Conservation (phyloP, 2,888 invertebrate genomes). For the Xylota sylvarum region DNA sequence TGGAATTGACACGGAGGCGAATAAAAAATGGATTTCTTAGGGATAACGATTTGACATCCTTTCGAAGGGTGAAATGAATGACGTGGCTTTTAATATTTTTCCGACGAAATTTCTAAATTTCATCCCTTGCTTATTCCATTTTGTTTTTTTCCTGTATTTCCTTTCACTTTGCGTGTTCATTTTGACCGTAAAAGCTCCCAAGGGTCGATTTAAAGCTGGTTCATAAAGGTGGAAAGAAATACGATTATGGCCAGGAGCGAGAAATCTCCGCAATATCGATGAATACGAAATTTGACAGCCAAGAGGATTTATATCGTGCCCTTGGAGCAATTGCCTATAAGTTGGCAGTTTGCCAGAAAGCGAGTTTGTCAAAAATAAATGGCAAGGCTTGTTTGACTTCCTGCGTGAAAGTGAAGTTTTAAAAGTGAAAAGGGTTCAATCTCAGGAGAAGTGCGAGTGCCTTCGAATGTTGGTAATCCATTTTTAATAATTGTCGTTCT, state of each 20-base stretch:
- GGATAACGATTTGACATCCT: slow-evolving; percentile 75
- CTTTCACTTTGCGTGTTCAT: slow-evolving; percentile 36
- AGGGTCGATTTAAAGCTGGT: slow-evolving; percentile 66
- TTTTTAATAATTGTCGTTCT: slow-evolving; percentile 52
- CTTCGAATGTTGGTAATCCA: slow-evolving; percentile 57
- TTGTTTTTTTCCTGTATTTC: slow-evolving; percentile 1
- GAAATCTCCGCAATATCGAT: slow-evolving; percentile 78
- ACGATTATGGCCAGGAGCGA: slow-evolving; percentile 72
- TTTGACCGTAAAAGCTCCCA: slow-evolving; percentile 74
- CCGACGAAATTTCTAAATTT: slow-evolving; percentile 27
- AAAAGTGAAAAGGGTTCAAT: slow-evolving; percentile 68
- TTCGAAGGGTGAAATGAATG: slow-evolving; percentile 62
- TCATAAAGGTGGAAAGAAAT: slow-evolving; percentile 73
- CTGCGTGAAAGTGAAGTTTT: slow-evolving; percentile 18
- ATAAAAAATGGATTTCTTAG: slow-evolving; percentile 74
- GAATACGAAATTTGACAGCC: slow-evolving; percentile 79
- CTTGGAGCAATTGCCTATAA: slow-evolving; percentile 40
- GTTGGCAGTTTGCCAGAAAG: not conserved
- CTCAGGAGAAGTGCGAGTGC: slow-evolving; percentile 49
- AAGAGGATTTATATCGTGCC: slow-evolving; percentile 78
- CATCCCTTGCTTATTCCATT: slow-evolving; percentile 49
- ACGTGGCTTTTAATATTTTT: slow-evolving; percentile 69
- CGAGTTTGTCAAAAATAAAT: slow-evolving; percentile 40
- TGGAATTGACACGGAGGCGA: slow-evolving; percentile 72
- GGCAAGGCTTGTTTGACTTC: slow-evolving; percentile 11